Percentiles rank a stretch among this genome's conserved stretches.
Evolutionary conservation across 2,113 vertebrate genomes (phyloP).

Genomic region (Cinclus cinclus): DNA sequence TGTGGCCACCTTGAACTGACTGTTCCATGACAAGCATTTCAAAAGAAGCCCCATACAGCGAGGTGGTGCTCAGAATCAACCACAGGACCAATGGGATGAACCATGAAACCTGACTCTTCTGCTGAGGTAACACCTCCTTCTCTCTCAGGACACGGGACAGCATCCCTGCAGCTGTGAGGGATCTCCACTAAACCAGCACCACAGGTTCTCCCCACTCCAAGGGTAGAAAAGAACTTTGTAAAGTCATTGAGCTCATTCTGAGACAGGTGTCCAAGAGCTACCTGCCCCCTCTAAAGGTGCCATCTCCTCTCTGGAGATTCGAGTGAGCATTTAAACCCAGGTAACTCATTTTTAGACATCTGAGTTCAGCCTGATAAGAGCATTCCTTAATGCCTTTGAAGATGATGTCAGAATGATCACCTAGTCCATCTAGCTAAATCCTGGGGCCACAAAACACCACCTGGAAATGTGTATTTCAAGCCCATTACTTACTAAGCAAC

Average conservation of each 20-base stretch:
- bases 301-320: neutral
- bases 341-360: neutral
- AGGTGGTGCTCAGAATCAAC: slow-evolving; percentile 7
- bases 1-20: neutral
- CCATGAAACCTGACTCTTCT: neutral
- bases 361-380: neutral
- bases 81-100: neutral
- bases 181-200: neutral
- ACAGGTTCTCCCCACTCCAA: neutral
- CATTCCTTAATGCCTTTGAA: neutral
- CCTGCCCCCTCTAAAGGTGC: neutral
- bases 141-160: neutral
- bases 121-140: neutral
- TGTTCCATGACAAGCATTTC: neutral
- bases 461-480: neutral
- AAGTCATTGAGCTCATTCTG: neutral
- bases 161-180: neutral
- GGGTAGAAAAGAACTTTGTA: neutral
- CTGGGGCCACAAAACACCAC: neutral
- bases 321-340: neutral
- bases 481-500: neutral
- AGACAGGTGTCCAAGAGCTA: neutral
- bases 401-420: neutral
- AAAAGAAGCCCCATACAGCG: neutral
- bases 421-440: neutral